Percentiles rank a stretch among this genome's conserved stretches.
These are phyloP conservation scores for Nettapus auritus DNA, from an alignment of 2,113 vertebrate genomes.

Conservation along the genomic window DNA sequence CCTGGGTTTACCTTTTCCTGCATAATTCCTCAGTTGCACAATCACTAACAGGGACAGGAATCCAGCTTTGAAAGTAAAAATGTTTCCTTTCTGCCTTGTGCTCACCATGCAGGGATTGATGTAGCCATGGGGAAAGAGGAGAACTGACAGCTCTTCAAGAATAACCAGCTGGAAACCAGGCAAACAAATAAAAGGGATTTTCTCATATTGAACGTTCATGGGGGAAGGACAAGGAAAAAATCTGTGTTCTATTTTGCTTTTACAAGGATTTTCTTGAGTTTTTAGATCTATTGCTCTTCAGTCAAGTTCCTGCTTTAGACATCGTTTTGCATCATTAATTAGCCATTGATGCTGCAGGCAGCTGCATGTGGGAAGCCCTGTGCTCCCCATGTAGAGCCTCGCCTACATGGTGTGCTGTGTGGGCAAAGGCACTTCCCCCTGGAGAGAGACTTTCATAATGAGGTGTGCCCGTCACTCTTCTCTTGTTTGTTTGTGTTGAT, in stretches of 20 bases:
- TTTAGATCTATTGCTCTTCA: background rate
- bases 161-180: background rate
- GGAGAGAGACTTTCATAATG: background rate
- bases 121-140: background rate
- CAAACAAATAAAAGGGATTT: constrained; percentile 9
- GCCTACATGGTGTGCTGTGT: background rate
- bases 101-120: background rate
- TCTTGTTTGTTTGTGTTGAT: constrained; percentile 23
- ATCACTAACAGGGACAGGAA: background rate
- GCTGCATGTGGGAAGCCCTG: background rate
- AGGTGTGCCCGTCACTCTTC: constrained; percentile 20
- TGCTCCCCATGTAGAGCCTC: constrained; percentile 20
- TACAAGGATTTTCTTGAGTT: background rate
- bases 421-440: constrained; percentile 17
- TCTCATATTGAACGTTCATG: background rate
- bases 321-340: constrained; percentile 21
- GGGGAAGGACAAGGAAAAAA: background rate
- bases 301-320: background rate
- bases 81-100: background rate
- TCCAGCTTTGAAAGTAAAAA: background rate
- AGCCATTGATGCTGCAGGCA: background rate
- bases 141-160: constrained; percentile 27
- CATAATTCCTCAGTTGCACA: background rate
- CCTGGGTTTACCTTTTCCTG: constrained; percentile 23
- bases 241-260: background rate